These are phyloP conservation scores for Leucophenga montana DNA, from an alignment of 2,888 invertebrate species.

Conservation along the genomic window DNA sequence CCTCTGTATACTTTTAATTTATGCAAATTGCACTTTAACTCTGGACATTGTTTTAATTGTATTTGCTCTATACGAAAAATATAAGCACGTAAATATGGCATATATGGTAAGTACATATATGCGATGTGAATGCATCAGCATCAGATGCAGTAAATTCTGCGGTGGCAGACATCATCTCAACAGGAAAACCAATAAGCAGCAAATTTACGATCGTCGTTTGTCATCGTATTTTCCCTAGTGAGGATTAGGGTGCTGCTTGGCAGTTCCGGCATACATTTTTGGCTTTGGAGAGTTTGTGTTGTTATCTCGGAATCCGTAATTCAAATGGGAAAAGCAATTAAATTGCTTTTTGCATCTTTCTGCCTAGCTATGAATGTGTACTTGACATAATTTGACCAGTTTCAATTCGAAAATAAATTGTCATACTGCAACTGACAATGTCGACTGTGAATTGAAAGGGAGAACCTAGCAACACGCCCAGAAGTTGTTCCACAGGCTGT, in stretches of 20 bases:
- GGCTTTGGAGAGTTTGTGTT: too few relatives aligned
- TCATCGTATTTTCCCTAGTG: slow-evolving; percentile 3
- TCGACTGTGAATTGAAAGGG: too few relatives aligned
- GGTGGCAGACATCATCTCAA: too few relatives aligned
- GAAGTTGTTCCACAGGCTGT: not conserved
- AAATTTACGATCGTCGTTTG: slow-evolving; percentile 21
- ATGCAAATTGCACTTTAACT: slow-evolving; percentile 48
- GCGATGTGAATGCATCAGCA: slow-evolving; percentile 13
- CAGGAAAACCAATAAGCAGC: slow-evolving; percentile 21
- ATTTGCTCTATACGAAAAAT: slow-evolving; percentile 26
- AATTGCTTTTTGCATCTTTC: too few relatives aligned
- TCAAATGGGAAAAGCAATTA: too few relatives aligned
- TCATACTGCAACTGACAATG: too few relatives aligned
- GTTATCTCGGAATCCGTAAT: too few relatives aligned
- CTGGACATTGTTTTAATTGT: slow-evolving; percentile 52
- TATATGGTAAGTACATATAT: too few relatives aligned
- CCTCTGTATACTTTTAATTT: slow-evolving; percentile 38
- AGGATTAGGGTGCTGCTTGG: not conserved
- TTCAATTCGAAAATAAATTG: too few relatives aligned
- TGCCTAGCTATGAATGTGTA: too few relatives aligned
- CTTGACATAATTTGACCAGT: too few relatives aligned
- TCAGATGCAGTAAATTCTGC: not conserved
- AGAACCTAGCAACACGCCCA: not conserved
- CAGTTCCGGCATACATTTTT: not conserved
- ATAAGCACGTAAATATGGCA: too few relatives aligned